These are phyloP conservation scores for Amblyornis subalaris DNA, from an alignment of 2,113 vertebrate species.

Conservation along the genomic window DNA sequence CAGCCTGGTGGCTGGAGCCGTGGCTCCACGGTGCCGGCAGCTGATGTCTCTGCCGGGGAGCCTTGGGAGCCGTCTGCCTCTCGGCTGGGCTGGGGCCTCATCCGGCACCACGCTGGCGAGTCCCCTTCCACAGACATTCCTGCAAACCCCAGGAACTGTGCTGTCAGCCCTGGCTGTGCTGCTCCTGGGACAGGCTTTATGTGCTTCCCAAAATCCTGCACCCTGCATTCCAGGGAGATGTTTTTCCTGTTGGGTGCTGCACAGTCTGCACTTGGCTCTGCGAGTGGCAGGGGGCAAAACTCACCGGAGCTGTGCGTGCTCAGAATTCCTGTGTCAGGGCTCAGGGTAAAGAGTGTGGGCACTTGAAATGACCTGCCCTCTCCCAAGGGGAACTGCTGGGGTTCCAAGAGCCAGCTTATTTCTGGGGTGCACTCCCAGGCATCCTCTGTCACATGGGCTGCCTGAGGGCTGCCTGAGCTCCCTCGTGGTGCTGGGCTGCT, in stretches of 20 bases:
- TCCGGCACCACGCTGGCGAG: neutral
- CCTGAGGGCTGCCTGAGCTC: neutral
- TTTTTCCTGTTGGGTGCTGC: fast-evolving
- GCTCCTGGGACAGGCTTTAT: neutral
- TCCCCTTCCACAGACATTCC: neutral
- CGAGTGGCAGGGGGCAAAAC: neutral
- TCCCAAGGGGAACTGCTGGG: neutral
- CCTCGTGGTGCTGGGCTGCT: neutral
- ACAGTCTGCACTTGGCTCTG: fast-evolving
- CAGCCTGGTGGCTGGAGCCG: neutral
- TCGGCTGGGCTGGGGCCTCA: neutral
- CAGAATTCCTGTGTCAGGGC: neutral
- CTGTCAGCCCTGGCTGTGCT: neutral
- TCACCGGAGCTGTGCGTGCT: fast-evolving
- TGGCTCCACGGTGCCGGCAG: neutral
- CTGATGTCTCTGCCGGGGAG: neutral
- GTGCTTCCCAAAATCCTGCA: neutral
- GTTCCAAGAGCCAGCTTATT: neutral
- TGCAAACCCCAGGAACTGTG: neutral
- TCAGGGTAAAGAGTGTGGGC: neutral
- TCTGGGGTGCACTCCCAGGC: neutral
- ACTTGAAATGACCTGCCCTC: neutral
- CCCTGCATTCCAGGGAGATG: fast-evolving
- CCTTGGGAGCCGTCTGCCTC: neutral
- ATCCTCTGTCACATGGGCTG: neutral